phyloP scores from a whole-genome alignment of 2,888 invertebrate species.

The Heliconius ismenius region DNA sequence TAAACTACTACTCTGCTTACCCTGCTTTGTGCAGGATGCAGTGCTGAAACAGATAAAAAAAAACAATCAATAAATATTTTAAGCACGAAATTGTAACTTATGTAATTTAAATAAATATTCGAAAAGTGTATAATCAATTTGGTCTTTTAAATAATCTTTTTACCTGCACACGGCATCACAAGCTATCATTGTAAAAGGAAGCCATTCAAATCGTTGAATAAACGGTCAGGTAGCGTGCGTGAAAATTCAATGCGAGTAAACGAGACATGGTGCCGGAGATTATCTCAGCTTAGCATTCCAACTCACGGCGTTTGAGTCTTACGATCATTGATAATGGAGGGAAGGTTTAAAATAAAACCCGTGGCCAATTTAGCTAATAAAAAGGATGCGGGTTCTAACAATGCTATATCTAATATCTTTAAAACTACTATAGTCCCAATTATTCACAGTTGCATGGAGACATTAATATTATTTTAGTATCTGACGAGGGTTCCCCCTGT shows the following conservation, averaged over 20 bases:
- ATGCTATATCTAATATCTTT: constrained; percentile 49
- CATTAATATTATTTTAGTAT: constrained; percentile 50
- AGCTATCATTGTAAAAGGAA: constrained; percentile 66
- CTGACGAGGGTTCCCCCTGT: constrained; percentile 34
- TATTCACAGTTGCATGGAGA: constrained; percentile 66
- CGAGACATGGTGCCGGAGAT: constrained; percentile 64
- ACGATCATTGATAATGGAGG: constrained; percentile 57
- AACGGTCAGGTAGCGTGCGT: constrained; percentile 75
- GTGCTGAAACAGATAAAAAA: no score
- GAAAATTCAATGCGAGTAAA: constrained; percentile 69
- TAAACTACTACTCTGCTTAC: no score
- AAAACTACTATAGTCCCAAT: constrained; percentile 52
- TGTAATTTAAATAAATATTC: constrained; percentile 10
- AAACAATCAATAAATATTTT: neutral
- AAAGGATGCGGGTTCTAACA: constrained; percentile 72
- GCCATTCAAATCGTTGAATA: constrained; percentile 71
- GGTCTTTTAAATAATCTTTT: constrained; percentile 52
- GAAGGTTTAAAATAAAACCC: constrained; percentile 63
- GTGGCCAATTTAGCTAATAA: constrained; percentile 75
- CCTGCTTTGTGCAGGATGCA: no score
- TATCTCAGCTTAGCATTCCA: constrained; percentile 79
- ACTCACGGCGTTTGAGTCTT: constrained; percentile 57
- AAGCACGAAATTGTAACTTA: neutral
- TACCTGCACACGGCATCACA: constrained; percentile 62
- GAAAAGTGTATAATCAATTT: constrained; percentile 35